These are phyloP conservation scores for Xiphorhynchus elegans DNA, from an alignment of 2,113 vertebrate species.

Conservation along the genomic window DNA sequence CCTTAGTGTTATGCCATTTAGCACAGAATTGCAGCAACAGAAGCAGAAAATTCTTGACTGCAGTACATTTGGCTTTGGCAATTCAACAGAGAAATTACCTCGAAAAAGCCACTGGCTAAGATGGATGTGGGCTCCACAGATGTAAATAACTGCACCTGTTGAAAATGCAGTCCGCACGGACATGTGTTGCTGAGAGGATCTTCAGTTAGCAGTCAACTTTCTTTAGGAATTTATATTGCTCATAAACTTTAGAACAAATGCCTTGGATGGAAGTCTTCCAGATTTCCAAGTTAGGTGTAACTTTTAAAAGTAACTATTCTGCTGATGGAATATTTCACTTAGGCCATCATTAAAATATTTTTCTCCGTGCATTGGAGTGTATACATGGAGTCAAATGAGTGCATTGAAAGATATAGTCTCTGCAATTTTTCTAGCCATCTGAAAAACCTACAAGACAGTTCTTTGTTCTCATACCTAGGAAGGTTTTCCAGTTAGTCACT, in stretches of 20 bases:
- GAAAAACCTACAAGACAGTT: background rate
- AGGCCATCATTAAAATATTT: background rate
- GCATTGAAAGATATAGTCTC: background rate
- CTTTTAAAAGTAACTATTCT: background rate
- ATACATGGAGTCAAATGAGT: background rate
- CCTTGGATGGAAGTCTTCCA: background rate
- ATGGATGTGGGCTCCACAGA: background rate
- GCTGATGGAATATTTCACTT: background rate
- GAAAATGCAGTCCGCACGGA: background rate
- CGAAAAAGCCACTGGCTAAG: background rate
- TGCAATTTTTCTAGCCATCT: background rate
- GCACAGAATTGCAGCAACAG: background rate
- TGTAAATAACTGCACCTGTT: conserved; percentile 21
- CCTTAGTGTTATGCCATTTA: background rate
- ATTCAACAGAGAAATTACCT: background rate
- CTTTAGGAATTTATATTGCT: background rate
- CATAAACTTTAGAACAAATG: background rate
- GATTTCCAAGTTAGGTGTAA: background rate
- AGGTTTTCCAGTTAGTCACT: background rate
- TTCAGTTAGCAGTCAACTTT: background rate
- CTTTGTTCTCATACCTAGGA: background rate
- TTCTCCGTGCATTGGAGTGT: background rate
- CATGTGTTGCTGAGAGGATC: background rate
- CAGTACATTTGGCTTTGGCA: background rate
- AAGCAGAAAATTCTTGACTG: background rate